Evolutionary conservation across 2,888 invertebrate species (phyloP).

Genomic region (Laspeyria flexula): DNA sequence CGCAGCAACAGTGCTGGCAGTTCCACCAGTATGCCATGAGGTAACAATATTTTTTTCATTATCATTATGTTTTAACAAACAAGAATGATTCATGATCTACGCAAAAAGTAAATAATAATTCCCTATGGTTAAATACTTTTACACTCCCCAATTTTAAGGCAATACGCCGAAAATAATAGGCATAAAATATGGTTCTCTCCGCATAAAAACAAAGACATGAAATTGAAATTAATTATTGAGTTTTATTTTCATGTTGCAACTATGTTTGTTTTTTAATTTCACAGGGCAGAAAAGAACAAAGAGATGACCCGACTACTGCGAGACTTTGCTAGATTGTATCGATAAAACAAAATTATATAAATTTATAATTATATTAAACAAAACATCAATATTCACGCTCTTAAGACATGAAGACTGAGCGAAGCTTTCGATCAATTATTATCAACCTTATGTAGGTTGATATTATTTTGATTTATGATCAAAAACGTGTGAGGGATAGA

Average conservation of each 20-base stretch:
- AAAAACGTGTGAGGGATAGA: slow-evolving; percentile 25
- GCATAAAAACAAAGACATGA: no score
- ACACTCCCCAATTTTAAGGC: no score
- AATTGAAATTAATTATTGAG: no score
- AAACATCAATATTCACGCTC: slow-evolving; percentile 13
- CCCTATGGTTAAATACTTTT: no score
- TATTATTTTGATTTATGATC: slow-evolving; percentile 28
- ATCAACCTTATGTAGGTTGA: slow-evolving; percentile 6
- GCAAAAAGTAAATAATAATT: no score
- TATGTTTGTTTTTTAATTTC: slow-evolving; percentile 52
- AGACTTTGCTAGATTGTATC: slow-evolving; percentile 94
- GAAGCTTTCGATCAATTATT: slow-evolving; percentile 9
- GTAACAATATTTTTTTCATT: slow-evolving; percentile 67
- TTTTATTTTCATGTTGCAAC: no score
- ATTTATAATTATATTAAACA: not conserved
- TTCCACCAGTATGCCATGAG: slow-evolving; percentile 92
- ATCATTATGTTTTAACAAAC: no score
- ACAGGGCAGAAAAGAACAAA: slow-evolving; percentile 91
- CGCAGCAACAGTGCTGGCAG: slow-evolving; percentile 92
- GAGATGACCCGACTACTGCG: slow-evolving; percentile 91
- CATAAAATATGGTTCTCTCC: no score
- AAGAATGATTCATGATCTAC: no score
- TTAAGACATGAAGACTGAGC: slow-evolving; percentile 14
- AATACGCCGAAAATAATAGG: no score
- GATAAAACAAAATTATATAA: slow-evolving; percentile 81